Conservation (phyloP, 2,888 invertebrate genomes). For the Noctua comes region DNA sequence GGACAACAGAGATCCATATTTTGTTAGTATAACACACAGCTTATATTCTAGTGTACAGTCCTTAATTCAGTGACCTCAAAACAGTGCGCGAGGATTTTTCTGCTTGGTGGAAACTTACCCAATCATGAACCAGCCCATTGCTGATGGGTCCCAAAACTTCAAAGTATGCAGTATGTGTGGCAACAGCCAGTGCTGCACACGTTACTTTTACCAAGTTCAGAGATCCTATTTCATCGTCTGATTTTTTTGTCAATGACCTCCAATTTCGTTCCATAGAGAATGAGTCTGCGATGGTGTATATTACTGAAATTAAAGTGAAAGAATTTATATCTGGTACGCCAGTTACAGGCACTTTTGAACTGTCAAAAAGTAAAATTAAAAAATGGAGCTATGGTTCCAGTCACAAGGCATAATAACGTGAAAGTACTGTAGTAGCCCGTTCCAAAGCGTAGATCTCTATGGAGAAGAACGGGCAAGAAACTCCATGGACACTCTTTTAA, state of each 20-base stretch:
- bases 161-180: slow-evolving; percentile 20
- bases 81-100: not conserved
- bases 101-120: slow-evolving; percentile 12
- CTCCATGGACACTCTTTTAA: not conserved
- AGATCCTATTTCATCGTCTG: slow-evolving; percentile 33
- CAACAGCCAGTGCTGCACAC: not conserved
- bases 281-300: slow-evolving; percentile 16
- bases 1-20: too few relatives aligned
- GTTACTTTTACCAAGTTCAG: slow-evolving; percentile 27
- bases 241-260: slow-evolving; percentile 36
- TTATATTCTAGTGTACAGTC: too few relatives aligned
- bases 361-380: not conserved
- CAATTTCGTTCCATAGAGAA: slow-evolving; percentile 46
- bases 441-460: not conserved
- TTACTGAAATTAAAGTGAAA: slow-evolving; percentile 25
- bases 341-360: not conserved
- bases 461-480: not conserved
- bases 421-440: not conserved
- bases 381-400: not conserved
- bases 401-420: not conserved
- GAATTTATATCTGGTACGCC: not conserved
- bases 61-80: not conserved
- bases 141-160: slow-evolving; percentile 38
- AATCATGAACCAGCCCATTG: slow-evolving; percentile 40
- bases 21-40: too few relatives aligned